These are phyloP conservation scores for Pelmatolapia mariae DNA, from an alignment of 2,113 vertebrate genomes.

Conservation along the genomic window DNA sequence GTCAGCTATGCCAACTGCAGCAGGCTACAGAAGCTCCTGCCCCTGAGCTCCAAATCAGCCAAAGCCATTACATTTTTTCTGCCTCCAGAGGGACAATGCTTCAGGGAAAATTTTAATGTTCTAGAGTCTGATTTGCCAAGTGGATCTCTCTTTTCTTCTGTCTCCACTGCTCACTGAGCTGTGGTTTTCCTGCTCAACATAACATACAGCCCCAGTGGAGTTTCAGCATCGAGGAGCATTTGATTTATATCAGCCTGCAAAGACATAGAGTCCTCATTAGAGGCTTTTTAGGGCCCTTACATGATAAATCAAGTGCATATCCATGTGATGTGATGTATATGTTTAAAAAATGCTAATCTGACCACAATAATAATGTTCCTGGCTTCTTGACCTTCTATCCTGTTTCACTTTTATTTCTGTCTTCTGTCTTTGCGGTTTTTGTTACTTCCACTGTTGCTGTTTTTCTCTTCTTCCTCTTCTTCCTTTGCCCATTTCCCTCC, in stretches of 20 bases:
- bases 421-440: neutral
- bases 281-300: neutral
- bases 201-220: constrained; percentile 8
- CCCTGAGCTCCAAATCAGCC: neutral
- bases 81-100: neutral
- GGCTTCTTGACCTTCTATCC: neutral
- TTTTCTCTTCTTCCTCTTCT: neutral
- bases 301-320: neutral
- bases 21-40: neutral
- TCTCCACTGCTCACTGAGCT: neutral
- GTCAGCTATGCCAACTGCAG: neutral
- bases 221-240: neutral
- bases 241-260: constrained; percentile 16
- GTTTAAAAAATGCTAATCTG: neutral
- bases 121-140: neutral
- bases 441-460: neutral
- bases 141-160: neutral
- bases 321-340: neutral
- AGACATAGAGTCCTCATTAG: neutral
- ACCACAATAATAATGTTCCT: constrained; percentile 1
- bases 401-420: neutral
- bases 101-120: neutral
- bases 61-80: neutral
- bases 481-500: neutral
- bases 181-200: constrained; percentile 9